Conservation (phyloP, 2,797 vertebrate species). For the Chaenodraco wilsoni region DNA sequence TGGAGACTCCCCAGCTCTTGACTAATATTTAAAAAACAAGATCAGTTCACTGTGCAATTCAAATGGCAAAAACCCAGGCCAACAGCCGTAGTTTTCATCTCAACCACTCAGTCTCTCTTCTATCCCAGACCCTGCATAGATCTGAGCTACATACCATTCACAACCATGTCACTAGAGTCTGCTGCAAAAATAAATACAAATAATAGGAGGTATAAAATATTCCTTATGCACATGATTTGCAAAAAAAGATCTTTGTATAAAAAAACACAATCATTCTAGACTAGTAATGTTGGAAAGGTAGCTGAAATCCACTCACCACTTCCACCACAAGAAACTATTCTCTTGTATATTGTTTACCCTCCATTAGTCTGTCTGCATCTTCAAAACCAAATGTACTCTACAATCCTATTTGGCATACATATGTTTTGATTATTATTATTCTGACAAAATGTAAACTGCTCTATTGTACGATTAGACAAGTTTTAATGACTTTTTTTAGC, state of each 20-base stretch:
- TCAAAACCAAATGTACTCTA: slow-evolving; percentile 42
- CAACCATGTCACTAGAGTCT: slow-evolving; percentile 53
- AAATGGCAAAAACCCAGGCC: slow-evolving; percentile 75
- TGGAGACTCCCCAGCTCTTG: slow-evolving; percentile 27
- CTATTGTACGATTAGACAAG: slow-evolving; percentile 28
- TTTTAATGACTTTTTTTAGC: slow-evolving; percentile 24
- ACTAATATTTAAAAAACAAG: slow-evolving; percentile 42
- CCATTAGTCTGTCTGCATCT: slow-evolving; percentile 53
- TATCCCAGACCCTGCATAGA: slow-evolving; percentile 31
- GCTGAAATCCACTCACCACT: slow-evolving; percentile 58
- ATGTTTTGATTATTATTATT: slow-evolving; percentile 34
- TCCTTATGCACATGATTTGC: slow-evolving; percentile 60
- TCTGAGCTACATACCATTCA: slow-evolving; percentile 49
- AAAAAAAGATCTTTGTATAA: slow-evolving; percentile 60
- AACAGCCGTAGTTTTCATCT: slow-evolving; percentile 54
- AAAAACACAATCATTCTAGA: slow-evolving; percentile 65
- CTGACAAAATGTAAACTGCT: slow-evolving; percentile 35
- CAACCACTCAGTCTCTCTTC: slow-evolving; percentile 36
- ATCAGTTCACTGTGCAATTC: slow-evolving; percentile 84
- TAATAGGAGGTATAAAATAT: slow-evolving; percentile 77
- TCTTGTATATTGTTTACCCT: slow-evolving; percentile 44
- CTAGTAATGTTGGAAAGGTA: slow-evolving; percentile 60
- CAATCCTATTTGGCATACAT: slow-evolving; percentile 25
- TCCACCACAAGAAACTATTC: slow-evolving; percentile 43
- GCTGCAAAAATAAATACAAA: slow-evolving; percentile 60